Percentiles rank a stretch among this genome's conserved stretches.
These are phyloP conservation scores for Mola mola DNA, from an alignment of 2,113 vertebrate genomes.

Conservation along the genomic window DNA sequence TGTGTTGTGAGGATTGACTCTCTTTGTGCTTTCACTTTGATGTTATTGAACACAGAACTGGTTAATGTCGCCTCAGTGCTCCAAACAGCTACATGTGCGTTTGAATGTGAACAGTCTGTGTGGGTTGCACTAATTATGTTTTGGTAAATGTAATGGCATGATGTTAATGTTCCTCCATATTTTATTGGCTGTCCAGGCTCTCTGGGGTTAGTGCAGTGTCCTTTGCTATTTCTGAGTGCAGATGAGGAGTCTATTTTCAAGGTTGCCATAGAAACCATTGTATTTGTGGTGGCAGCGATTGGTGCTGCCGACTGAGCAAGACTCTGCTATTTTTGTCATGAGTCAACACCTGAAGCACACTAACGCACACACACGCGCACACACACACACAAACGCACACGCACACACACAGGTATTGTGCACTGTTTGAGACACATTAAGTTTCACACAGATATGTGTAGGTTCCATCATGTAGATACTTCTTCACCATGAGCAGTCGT, in stretches of 20 bases:
- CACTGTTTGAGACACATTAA: slow-evolving; percentile 4
- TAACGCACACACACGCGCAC: slow-evolving; percentile 28
- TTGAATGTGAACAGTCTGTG: slow-evolving; percentile 56
- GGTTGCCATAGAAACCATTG: slow-evolving; percentile 86
- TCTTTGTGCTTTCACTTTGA: slow-evolving; percentile 35
- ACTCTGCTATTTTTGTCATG: slow-evolving; percentile 85
- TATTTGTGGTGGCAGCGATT: slow-evolving; percentile 83
- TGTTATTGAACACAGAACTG: slow-evolving; percentile 38
- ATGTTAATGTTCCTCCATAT: slow-evolving; percentile 56
- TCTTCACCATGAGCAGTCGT: slow-evolving; percentile 61
- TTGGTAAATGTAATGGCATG: slow-evolving; percentile 57
- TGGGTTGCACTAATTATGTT: slow-evolving; percentile 61
- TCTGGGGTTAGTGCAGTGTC: slow-evolving; percentile 68
- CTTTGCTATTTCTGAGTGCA: slow-evolving; percentile 78
- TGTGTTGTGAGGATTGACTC: not conserved
- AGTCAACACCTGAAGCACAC: slow-evolving; percentile 79
- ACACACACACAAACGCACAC: slow-evolving; percentile 26
- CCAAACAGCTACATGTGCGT: slow-evolving; percentile 34
- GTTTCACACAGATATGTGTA: slow-evolving; percentile 23
- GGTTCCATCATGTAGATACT: slow-evolving; percentile 44
- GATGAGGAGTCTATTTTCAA: slow-evolving; percentile 83
- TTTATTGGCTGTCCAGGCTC: slow-evolving; percentile 67
- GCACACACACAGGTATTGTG: slow-evolving; percentile 5
- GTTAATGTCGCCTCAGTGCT: slow-evolving; percentile 36
- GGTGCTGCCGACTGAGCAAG: slow-evolving; percentile 80